Percentiles rank a stretch among this genome's conserved stretches.
These are phyloP conservation scores for Turdus rufiventris DNA, from an alignment of 2,113 vertebrate genomes.

Conservation along the genomic window DNA sequence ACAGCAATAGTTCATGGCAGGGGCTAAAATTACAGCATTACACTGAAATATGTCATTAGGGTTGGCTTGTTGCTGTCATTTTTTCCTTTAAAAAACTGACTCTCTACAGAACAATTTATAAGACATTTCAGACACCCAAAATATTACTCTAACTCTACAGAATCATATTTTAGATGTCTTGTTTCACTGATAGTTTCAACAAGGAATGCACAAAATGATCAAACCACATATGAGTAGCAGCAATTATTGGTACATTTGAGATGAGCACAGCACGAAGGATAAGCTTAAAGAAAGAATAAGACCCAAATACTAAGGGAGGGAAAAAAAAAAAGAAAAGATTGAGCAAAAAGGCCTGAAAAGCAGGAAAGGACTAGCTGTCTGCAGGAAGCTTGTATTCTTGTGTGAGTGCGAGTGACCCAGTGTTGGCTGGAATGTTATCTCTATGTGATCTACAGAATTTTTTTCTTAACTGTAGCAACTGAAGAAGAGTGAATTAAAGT, in stretches of 20 bases:
- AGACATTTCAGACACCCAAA: slow-evolving; percentile 47
- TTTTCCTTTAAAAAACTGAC: slow-evolving; percentile 30
- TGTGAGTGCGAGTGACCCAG: slow-evolving; percentile 66
- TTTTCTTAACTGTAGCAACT: slow-evolving; percentile 67
- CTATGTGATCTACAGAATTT: slow-evolving; percentile 72
- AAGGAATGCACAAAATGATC: slow-evolving; percentile 69
- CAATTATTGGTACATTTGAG: slow-evolving; percentile 79
- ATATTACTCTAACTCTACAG: slow-evolving; percentile 49
- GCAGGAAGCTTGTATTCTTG: slow-evolving; percentile 74
- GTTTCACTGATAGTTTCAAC: slow-evolving; percentile 61
- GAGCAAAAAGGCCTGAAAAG: slow-evolving; percentile 63
- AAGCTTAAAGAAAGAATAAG: slow-evolving; percentile 76
- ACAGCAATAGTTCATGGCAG: slow-evolving; percentile 29
- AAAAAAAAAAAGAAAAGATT: slow-evolving; percentile 53
- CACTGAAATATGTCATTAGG: slow-evolving; percentile 55
- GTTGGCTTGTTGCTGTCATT: slow-evolving; percentile 48
- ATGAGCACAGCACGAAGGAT: slow-evolving; percentile 71
- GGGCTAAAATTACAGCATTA: slow-evolving; percentile 61
- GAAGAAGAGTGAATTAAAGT: slow-evolving; percentile 73
- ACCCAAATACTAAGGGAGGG: slow-evolving; percentile 69
- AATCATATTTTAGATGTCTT: slow-evolving; percentile 60
- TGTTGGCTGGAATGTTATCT: slow-evolving; percentile 68
- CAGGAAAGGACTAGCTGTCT: slow-evolving; percentile 67
- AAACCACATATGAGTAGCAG: slow-evolving; percentile 66
- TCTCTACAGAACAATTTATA: slow-evolving; percentile 31